phyloP scores from a whole-genome alignment of 2,113 vertebrate species.

The Lepus timidus region DNA sequence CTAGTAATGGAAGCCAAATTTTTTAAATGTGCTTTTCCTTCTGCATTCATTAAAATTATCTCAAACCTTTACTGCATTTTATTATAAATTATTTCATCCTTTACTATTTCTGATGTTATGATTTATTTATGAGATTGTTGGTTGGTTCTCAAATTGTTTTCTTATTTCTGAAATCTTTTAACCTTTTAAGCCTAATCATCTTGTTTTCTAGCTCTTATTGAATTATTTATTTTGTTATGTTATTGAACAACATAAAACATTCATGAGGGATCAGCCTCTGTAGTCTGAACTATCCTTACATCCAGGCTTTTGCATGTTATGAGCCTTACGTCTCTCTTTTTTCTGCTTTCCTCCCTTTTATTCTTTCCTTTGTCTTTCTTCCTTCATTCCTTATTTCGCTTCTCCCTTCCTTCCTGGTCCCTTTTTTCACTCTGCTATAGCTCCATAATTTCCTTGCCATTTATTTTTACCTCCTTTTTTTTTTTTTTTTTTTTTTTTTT shows the following conservation, averaged over 20 bases:
- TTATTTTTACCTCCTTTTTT: neutral
- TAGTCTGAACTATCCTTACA: neutral
- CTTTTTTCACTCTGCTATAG: neutral
- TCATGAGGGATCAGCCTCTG: neutral
- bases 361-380: neutral
- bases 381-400: neutral
- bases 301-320: neutral
- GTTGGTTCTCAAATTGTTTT: neutral
- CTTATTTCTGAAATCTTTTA: constrained; percentile 54
- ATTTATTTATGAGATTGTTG: neutral
- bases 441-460: neutral
- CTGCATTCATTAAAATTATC: neutral
- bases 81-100: constrained; percentile 3
- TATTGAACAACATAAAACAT: neutral
- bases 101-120: neutral
- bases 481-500: too few relatives aligned
- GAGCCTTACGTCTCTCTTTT: neutral
- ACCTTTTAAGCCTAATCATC: neutral
- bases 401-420: neutral
- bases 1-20: constrained; percentile 20
- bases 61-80: neutral
- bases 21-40: neutral
- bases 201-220: neutral
- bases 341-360: neutral
- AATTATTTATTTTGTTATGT: neutral